Evolutionary conservation across 2,888 invertebrate genomes (phyloP), one percentile per base, ranked within the genome.

Genomic region (Leptarthrus brevirostris): DNA sequence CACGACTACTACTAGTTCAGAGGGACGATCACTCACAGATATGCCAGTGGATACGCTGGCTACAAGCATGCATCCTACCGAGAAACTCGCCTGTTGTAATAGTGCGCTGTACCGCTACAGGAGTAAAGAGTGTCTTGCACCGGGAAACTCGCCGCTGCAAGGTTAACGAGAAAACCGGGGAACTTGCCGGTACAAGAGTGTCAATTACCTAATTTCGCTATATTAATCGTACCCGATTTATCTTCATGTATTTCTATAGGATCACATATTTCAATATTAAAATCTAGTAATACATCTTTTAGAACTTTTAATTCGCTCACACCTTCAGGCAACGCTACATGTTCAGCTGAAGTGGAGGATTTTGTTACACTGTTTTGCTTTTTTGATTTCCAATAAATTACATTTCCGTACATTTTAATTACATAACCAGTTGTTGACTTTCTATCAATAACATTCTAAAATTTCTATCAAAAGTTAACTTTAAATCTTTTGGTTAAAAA

Each of bases 401-500:
- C 53, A 72, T 81, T 82, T 47, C 79, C 79, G 79, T 76, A 82
- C 3, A 82, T 74, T 80, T 80, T 79, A 26, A 83, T 81, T 1
- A 81, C 56, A 79, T 74, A 82, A 3, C 81, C 82, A n/a, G 81
- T 77, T 76, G n/a, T n/a, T n/a, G n/a, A n/a, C n/a, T n/a, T n/a
- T n/a, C n/a, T n/a, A n/a, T n/a, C n/a, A n/a, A n/a, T 58, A 74
- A 78, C 49, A 74, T 77, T 56, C 76, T 74, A 49, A 52, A 18
- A 76, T 76, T 76, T 76, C 73, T 75, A 10, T 72, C 26, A 73
- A 74, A 80, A 2, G 16, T 76, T 70, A 80, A 74, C 73, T 79
- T 80, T 24, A 80, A 53, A 53, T 79, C 69, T 66, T 73, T 78
- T 6, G n/a, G 80, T 81, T 53, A 61, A 73, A 73, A 76, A 79